Evolutionary conservation across 1,140 invertebrate species (phyloP).

Genomic region (Glomeris maerens): DNA sequence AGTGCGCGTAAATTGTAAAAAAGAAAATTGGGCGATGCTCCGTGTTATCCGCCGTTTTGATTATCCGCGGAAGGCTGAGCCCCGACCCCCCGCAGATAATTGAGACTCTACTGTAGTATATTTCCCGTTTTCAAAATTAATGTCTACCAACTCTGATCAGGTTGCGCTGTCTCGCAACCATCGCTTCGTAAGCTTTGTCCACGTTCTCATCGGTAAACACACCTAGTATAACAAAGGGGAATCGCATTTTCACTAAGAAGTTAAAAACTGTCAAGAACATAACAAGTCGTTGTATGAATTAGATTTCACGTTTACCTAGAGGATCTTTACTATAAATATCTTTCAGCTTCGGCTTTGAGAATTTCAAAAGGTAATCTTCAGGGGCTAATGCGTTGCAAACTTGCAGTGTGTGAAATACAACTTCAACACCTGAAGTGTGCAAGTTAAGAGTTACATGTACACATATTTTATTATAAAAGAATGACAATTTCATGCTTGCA

Average conservation of each 20-base stretch:
- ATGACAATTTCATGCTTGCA: too few species aligned
- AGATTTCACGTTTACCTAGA: too few species aligned
- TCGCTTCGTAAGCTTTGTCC: conserved; percentile 4
- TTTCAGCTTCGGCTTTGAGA: neutral
- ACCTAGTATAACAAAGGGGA: neutral
- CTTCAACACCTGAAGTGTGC: conserved; percentile 6
- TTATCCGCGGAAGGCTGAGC: neutral
- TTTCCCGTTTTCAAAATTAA: neutral
- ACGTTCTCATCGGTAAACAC: neutral
- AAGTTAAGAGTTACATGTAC: too few species aligned
- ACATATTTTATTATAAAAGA: too few species aligned
- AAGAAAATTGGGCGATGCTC: conserved; percentile 1
- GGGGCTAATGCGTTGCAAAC: conserved; percentile 8
- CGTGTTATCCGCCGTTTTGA: neutral
- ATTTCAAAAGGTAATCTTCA: neutral
- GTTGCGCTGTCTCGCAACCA: neutral
- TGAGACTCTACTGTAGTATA: neutral
- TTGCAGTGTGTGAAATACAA: conserved; percentile 8
- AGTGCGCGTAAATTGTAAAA: too few species aligned
- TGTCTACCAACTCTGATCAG: neutral
- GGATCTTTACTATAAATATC: conserved; percentile 11
- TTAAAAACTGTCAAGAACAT: neutral
- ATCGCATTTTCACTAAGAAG: neutral
- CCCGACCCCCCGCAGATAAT: neutral
- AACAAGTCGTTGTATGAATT: too few species aligned